Percentiles rank a stretch among this genome's conserved stretches.
Evolutionary conservation across 2,888 invertebrate genomes (phyloP).

Genomic region (Neoascia interrupta): DNA sequence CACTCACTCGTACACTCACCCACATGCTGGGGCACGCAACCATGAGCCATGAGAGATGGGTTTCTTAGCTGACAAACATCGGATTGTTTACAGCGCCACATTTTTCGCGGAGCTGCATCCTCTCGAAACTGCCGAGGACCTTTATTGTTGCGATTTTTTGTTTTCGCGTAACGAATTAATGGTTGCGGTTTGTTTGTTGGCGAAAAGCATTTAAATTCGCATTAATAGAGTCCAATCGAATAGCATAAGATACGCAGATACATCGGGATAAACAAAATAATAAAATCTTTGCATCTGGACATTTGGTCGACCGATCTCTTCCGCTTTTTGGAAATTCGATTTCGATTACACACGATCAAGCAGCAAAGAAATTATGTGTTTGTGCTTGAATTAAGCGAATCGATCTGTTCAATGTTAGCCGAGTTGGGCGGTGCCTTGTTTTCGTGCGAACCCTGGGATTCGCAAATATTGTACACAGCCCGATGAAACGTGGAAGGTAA

Average conservation of each 20-base stretch:
- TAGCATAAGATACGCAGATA: neutral
- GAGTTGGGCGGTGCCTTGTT: neutral
- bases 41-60: slow-evolving; percentile 9
- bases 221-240: neutral
- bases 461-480: slow-evolving; percentile 1
- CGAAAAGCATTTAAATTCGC: slow-evolving; percentile 9
- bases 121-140: neutral
- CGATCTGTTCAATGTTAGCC: slow-evolving; percentile 18
- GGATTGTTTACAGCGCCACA: slow-evolving; percentile 1
- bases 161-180: neutral
- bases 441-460: slow-evolving; percentile 1
- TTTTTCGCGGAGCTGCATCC: neutral
- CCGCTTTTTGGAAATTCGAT: slow-evolving; percentile 6
- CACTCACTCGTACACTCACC: neutral
- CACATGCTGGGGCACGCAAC: too few relatives aligned
- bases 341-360: slow-evolving; percentile 3
- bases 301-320: slow-evolving; percentile 7
- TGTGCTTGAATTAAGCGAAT: slow-evolving; percentile 4
- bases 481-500: neutral
- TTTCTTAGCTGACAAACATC: neutral
- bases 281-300: slow-evolving; percentile 15
- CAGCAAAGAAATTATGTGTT: too few relatives aligned
- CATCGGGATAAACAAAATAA: neutral
- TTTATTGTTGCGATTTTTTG: slow-evolving; percentile 4
- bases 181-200: slow-evolving; percentile 16